Evolutionary conservation across 1,140 invertebrate genomes (phyloP).

Genomic region (Bathynomus jamesi): DNA sequence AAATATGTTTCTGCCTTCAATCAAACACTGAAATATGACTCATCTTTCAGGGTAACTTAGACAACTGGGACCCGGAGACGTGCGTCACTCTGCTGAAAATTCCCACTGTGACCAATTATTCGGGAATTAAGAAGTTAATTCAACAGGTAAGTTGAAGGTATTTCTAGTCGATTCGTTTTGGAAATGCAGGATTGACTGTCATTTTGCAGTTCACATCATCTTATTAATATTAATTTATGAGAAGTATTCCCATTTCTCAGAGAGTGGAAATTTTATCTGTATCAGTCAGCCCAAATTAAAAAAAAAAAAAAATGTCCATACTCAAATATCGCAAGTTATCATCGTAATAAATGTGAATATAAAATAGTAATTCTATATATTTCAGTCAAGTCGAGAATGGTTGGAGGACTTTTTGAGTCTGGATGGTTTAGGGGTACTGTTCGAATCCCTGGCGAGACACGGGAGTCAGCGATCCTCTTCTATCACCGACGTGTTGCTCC

Average conservation of each 20-base stretch:
- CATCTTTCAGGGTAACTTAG: conserved; percentile 32
- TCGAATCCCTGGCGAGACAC: conserved; percentile 46
- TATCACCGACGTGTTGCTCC: conserved; percentile 44
- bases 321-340: not conserved
- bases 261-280: not conserved
- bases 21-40: no score
- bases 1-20: no score
- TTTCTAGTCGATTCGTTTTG: no score
- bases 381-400: conserved; percentile 42
- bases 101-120: conserved; percentile 45
- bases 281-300: not conserved
- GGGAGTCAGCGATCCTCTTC: conserved; percentile 40
- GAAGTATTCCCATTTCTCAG: not conserved
- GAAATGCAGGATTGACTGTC: no score
- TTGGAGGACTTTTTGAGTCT: conserved; percentile 47
- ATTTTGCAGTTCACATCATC: not conserved
- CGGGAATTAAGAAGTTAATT: conserved; percentile 45
- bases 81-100: conserved; percentile 44
- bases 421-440: conserved; percentile 46
- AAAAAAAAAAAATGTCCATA: not conserved
- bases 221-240: not conserved
- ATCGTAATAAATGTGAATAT: not conserved
- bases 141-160: conserved; percentile 40
- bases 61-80: conserved; percentile 44
- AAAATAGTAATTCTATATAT: not conserved